Evolutionary conservation across 2,888 invertebrate species (phyloP), one percentile per base, ranked within the genome.

Genomic region (Branchipolynoe longqiensis): DNA sequence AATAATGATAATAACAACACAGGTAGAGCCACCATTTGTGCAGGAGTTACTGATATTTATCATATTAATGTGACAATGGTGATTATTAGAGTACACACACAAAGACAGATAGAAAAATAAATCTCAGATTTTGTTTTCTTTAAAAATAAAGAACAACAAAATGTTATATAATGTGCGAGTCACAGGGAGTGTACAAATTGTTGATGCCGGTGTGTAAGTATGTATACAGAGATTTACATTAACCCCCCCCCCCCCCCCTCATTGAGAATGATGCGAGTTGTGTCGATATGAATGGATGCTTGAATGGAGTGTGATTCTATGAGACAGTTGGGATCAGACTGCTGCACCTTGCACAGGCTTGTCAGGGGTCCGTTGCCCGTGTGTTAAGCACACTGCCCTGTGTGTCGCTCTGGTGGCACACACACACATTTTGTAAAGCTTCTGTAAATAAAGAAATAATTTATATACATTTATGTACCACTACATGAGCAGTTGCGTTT

Each of bases 361-460:
- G 69, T 36, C 25, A 38, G 69, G 38, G 36, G n/a, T 36, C 38
- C 36, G 69, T 69, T 38, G 36, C 38, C 69, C 69, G 25, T 36
- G 69, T 38, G 69, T 69, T 69, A 69, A 33, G n/a, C 69, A 69
- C n/a, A 69, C 69, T 36, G 69, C 69, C 69, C 69, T 38, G 12
- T 69, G 69, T n/a, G 69, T 33, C 25, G 69, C 22, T 69, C 69
- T 78, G 33, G 41, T 6, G 78, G 48, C 28, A 28, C 78, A 83
- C 64, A 58, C 83, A 83, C n/a, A n/a, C n/a, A 58, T 83, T 83
- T 83, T 83, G 83, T 83, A 83, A 83, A 83, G 78, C 83, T 83
- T 83, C 59, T 83, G 83, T 83, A 83, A 83, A 83, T 83, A 83
- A 83, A 83, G 38, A 83, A 83, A 83, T 83, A 83, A 83, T 83